These are phyloP conservation scores for Ceyx cyanopectus DNA, from an alignment of 2,113 vertebrate species.

Conservation along the genomic window DNA sequence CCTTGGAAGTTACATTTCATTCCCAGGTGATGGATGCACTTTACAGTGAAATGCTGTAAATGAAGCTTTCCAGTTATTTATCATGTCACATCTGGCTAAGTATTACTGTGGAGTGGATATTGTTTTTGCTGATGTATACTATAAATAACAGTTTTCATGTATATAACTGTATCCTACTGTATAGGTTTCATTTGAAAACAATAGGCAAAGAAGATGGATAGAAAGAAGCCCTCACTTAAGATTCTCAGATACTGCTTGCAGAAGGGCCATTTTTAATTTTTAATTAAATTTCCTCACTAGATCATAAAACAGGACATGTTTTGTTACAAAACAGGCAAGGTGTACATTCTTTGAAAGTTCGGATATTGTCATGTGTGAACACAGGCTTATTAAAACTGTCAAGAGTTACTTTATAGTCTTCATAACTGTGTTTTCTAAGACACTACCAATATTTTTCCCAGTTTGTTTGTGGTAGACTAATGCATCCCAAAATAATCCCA, in stretches of 20 bases:
- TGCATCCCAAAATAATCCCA: not conserved
- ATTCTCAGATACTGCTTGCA: not conserved
- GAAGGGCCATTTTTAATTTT: not conserved
- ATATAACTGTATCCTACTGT: not conserved
- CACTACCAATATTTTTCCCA: not conserved
- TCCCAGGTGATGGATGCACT: not conserved
- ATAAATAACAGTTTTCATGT: not conserved
- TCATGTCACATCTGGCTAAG: not conserved
- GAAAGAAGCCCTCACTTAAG: not conserved
- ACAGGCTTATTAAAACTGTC: slow-evolving; percentile 60
- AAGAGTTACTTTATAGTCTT: slow-evolving; percentile 26
- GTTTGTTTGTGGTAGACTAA: not conserved
- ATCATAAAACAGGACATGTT: not conserved
- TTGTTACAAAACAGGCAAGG: not conserved
- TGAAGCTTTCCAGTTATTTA: not conserved
- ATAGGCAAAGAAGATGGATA: not conserved
- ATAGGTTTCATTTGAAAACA: not conserved
- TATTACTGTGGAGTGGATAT: not conserved
- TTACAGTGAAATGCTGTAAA: not conserved
- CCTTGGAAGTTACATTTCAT: not conserved
- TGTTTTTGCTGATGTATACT: not conserved
- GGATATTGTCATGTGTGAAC: not conserved
- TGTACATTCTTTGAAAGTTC: slow-evolving; percentile 28
- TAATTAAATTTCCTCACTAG: slow-evolving; percentile 13
- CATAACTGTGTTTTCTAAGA: slow-evolving; percentile 34